phyloP scores from a whole-genome alignment of 2,888 invertebrate genomes.

The Chalcis sispes region DNA sequence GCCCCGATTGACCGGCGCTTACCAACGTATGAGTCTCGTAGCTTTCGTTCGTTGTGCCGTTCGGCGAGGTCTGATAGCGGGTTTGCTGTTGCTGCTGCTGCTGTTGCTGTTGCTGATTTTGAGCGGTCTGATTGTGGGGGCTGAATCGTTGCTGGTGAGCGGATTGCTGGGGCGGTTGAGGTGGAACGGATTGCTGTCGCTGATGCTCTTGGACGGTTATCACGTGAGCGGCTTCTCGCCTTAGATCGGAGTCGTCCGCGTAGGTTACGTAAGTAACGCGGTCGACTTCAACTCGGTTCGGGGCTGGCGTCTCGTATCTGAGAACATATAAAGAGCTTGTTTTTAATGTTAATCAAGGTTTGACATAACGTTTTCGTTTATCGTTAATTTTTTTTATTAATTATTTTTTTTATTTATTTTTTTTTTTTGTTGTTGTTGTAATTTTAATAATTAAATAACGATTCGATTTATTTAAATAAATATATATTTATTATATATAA shows the following conservation, averaged over 20 bases:
- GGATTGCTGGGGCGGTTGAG: slow-evolving; percentile 57
- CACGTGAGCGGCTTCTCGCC: slow-evolving; percentile 65
- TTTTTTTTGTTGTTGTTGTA: neutral
- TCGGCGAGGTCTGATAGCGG: slow-evolving; percentile 63
- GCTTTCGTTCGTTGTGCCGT: slow-evolving; percentile 64
- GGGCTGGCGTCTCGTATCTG: slow-evolving; percentile 69
- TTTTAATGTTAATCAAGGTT: neutral
- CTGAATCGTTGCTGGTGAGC: slow-evolving; percentile 68
- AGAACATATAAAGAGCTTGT: neutral
- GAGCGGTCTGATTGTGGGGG: slow-evolving; percentile 64
- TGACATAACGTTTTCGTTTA: neutral
- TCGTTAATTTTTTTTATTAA: no score
- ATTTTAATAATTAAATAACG: neutral
- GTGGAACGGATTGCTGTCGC: slow-evolving; percentile 60
- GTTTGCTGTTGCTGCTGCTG: slow-evolving; percentile 54
- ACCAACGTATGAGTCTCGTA: slow-evolving; percentile 70
- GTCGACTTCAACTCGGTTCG: slow-evolving; percentile 69
- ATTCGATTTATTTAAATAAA: no score
- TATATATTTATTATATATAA: neutral
- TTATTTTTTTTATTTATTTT: no score
- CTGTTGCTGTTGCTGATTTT: slow-evolving; percentile 54
- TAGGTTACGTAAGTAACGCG: slow-evolving; percentile 65
- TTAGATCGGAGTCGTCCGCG: slow-evolving; percentile 65
- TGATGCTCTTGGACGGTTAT: slow-evolving; percentile 65
- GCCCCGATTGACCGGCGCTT: slow-evolving; percentile 73